Evolutionary conservation across 1,140 invertebrate genomes (phyloP), one percentile per base, ranked within the genome.

Genomic region (Macrobrachium rosenbergii): DNA sequence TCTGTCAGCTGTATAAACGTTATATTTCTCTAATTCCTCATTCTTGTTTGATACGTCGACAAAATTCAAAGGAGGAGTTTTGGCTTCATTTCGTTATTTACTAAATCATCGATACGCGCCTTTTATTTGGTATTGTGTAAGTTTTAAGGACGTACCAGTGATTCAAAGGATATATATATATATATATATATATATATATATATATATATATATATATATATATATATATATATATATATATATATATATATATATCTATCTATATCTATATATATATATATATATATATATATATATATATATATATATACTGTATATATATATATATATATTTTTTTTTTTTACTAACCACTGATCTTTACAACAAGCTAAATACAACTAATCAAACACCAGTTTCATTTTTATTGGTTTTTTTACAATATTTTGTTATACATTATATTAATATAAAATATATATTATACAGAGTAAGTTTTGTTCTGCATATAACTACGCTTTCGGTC

Each of bases 201-300:
- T 76, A 76, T 76, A 52, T 76, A 52, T 76, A 52, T 76, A 76
- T 76, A 76, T 76, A 76, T 76, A 76, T 76, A 76, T 76, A 76
- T 76, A 43, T 76, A 76, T 76, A 76, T 76, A 76, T 76, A 76
- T 76, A 76, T 43, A 43, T 76, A 76, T 76, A 76, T 76, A 76
- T 76, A 76, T 76, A 76, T 76, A 76, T 76, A 76, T 45, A 76
- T 45, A 76, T 76, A 45, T n/a, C n/a, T n/a, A n/a, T 52, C 58
- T 52, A 78, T n/a, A 16, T 52, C 58, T 52, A 45, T 45, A 52
- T 52, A 72, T 72, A 21, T 23, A 72, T 76, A 76, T 76, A 45
- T 76, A 45, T 77, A n/a, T 19, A 21, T 77, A 58, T 52, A 58
- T 77, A 58, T 23, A 72, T 72, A 72, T 23, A 21, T 72, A 45